Evolutionary conservation across 2,888 invertebrate species (phyloP).

Genomic region (Acleris sparsana): DNA sequence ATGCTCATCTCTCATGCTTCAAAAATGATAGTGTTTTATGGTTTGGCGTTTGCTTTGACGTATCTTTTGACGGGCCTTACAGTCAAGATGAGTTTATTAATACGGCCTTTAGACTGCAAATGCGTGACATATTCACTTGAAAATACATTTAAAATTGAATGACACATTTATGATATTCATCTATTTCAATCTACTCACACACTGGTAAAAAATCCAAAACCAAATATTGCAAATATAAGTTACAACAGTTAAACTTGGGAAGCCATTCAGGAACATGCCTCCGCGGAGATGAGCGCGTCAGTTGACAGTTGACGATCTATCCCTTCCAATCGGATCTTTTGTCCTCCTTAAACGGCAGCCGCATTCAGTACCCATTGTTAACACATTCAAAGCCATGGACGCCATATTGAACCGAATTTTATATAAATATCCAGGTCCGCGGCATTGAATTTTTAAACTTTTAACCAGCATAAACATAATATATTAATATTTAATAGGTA

Average conservation of each 20-base stretch:
- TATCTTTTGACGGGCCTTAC: too few species aligned
- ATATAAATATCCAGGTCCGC: too few species aligned
- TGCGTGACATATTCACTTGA: too few species aligned
- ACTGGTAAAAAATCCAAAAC: neutral
- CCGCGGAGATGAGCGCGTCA: constrained; percentile 48
- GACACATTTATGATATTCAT: too few species aligned
- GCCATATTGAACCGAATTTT: too few species aligned
- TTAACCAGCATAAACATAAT: constrained; percentile 54
- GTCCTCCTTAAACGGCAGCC: constrained; percentile 74
- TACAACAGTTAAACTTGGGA: neutral
- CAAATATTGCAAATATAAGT: neutral
- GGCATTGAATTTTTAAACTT: constrained; percentile 44
- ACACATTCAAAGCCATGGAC: constrained; percentile 34
- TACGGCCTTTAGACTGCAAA: too few species aligned
- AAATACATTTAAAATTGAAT: too few species aligned
- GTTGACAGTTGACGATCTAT: constrained; percentile 70
- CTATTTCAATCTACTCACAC: too few species aligned
- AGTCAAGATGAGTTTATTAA: too few species aligned
- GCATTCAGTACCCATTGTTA: constrained; percentile 67
- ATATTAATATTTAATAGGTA: constrained; percentile 40
- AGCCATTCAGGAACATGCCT: constrained; percentile 7
- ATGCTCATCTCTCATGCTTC: too few species aligned
- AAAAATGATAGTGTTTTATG: too few species aligned
- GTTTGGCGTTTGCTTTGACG: too few species aligned
- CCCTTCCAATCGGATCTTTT: constrained; percentile 73